A percentile compares a stretch with the other conserved stretches of the same genome.
Conservation (phyloP, 2,888 invertebrate species). For the Acrocera orbiculus region DNA sequence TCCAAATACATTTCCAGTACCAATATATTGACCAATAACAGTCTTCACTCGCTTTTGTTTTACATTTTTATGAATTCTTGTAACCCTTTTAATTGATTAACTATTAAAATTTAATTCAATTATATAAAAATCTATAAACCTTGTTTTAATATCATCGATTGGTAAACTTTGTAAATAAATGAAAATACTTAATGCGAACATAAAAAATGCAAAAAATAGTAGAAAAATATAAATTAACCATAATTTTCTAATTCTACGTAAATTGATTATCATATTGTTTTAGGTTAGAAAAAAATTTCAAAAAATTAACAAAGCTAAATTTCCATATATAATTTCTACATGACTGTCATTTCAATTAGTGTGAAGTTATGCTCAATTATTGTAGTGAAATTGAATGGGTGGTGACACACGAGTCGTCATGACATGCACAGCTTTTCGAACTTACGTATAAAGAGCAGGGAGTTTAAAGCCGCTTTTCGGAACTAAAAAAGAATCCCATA, state of each 20-base stretch:
- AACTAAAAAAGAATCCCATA: too few relatives aligned
- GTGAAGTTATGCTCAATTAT: too few relatives aligned
- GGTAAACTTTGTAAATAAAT: constrained; percentile 27
- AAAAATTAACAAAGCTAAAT: too few relatives aligned
- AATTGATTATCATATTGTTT: too few relatives aligned
- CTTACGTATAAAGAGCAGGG: too few relatives aligned
- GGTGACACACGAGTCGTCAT: too few relatives aligned
- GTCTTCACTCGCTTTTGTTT: constrained; percentile 31
- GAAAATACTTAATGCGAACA: constrained; percentile 30
- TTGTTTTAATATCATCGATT: constrained; percentile 13
- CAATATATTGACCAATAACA: constrained; percentile 77
- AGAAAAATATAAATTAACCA: constrained; percentile 29
- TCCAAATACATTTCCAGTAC: constrained; percentile 58
- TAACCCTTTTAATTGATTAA: not conserved
- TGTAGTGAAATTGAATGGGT: too few relatives aligned
- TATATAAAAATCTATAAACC: not conserved
- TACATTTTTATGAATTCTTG: constrained; percentile 1
- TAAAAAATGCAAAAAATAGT: constrained; percentile 30
- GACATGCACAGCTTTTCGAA: too few relatives aligned
- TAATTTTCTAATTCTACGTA: constrained; percentile 26
- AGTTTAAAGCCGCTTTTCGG: too few relatives aligned
- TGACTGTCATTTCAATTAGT: too few relatives aligned
- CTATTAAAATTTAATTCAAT: not conserved
- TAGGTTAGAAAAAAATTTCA: too few relatives aligned
- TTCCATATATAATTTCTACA: too few relatives aligned